Evolutionary conservation across 2,888 invertebrate genomes (phyloP), one percentile per base, ranked within the genome.

Genomic region (Mallateleia sp.): DNA sequence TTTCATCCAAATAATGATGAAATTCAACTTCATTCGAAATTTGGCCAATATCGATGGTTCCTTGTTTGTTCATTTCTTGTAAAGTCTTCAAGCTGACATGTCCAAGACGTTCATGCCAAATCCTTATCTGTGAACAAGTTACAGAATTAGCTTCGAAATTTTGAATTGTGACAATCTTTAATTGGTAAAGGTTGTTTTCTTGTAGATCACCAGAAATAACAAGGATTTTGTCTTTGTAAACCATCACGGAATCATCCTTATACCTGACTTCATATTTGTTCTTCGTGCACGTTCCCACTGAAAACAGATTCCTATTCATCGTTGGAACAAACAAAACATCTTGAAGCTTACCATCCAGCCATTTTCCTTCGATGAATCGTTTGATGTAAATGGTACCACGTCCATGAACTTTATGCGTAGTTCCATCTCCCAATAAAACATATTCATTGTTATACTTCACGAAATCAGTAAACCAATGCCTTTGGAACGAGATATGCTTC

Each of bases 401-500:
- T 9, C 77, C 77, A 3, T 66, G 4, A 9, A 77, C 77, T 64
- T 77, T 14, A 32, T 42, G 52, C 8, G 66, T 77, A 22, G 54
- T 56, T 7, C 58, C 67, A 58, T 78, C 77, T 56, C 77, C 67
- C 8, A 66, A 58, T 22, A 32, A 66, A 54, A 66, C 66, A 47
- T 18, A 50, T n/a, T 78, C 42, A 50, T 34, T n/a, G 2, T 66
- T 45, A 52, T 45, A 42, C 32, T 66, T 45, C 11, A 14, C 25
- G 22, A 78, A 78, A 0, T 78, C 77, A 34, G 56, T 15, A 66
- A 78, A 78, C 77, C 77, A 78, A 38, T 78, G 54, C 56, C 50
- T 54, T 34, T 67, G 45, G 14, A 56, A 78, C 24, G 56, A 58
- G 58, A 78, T 78, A 42, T 78, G 77, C 28, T 78, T 56, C 14